Percentiles rank a stretch among this genome's conserved stretches.
Evolutionary conservation across 2,797 vertebrate species (phyloP).

Genomic region (Coregonus suidteri): DNA sequence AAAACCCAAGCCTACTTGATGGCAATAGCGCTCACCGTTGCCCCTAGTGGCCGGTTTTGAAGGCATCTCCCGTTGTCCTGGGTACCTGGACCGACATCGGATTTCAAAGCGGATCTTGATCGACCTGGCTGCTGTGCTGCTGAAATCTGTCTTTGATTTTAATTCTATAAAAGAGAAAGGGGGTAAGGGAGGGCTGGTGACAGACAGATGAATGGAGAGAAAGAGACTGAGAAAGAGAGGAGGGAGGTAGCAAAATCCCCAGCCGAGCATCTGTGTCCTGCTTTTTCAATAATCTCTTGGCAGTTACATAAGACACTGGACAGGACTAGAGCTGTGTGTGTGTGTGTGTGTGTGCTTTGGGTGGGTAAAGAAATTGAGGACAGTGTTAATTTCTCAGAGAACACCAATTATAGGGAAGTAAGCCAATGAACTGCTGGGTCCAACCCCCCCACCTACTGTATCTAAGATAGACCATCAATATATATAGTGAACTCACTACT

Average conservation of each 20-base stretch:
- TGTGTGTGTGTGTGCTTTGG: neutral
- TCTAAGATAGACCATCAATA: constrained; percentile 1
- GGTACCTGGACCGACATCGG: no score
- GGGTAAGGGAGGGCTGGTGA: constrained; percentile 9
- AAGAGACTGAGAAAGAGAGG: constrained; percentile 15
- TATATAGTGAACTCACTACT: neutral
- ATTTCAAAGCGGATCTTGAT: no score
- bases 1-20: no score
- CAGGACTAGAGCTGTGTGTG: constrained; percentile 6
- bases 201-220: neutral
- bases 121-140: no score
- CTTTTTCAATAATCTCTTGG: constrained; percentile 69
- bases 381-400: constrained; percentile 51
- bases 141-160: neutral
- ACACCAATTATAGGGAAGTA: constrained; percentile 61
- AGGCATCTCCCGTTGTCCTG: no score
- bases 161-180: constrained; percentile 5
- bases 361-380: constrained; percentile 41
- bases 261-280: constrained; percentile 67
- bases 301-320: constrained; percentile 60
- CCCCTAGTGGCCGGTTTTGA: no score
- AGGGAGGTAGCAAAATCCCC: constrained; percentile 42
- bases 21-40: no score
- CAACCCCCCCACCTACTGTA: neutral
- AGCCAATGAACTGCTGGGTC: constrained; percentile 43